Evolutionary conservation across 2,888 invertebrate species (phyloP), one percentile per base, ranked within the genome.

Genomic region (Euphydryas editha): DNA sequence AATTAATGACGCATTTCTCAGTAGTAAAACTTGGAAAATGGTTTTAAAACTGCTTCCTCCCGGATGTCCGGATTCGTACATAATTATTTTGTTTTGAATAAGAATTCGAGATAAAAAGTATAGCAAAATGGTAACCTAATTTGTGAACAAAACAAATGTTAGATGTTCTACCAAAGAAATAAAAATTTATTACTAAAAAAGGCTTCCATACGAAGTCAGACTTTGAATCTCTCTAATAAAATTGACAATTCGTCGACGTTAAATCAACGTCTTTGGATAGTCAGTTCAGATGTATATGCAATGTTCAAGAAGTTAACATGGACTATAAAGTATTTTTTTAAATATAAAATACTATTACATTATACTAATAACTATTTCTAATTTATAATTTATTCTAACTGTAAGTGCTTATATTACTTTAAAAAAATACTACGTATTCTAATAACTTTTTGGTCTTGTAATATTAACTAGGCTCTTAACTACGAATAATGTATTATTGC

Each of bases 111-210:
- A 59, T 65, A 65, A 65, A 59, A 55, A 59, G 46, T 46, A 59
- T 59, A 54, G 65, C 46, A 59, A 37, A 30, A 63, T 17, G 65
- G 46, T 37, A 65, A 64, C 59, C 59, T 18, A 65, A 65, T 59
- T 59, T 59, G 49, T 58, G 42, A 30, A 58, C 63, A 37, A 64
- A 42, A 58, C 49, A 51, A 51, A 59, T 64, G 44, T 54, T 54
- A 59, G 58, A 58, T 63, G 63, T 42, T 24, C 46, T 64, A 59
- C 51, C 58, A 54, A 17, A 13, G 20, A 51, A 54, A 42, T 30
- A 21, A 42, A 21, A 30, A 42, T 42, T 11, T 21, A 59, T 3
- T 18, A 39, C 13, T 37, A 1, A 42, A 51, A 46, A 54, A 54
- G 24, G 2, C 8, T 42, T 20, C 3, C 44, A 54, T 13, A 21